Conservation (phyloP, 2,113 vertebrate genomes). For the Podarcis cretensis region DNA sequence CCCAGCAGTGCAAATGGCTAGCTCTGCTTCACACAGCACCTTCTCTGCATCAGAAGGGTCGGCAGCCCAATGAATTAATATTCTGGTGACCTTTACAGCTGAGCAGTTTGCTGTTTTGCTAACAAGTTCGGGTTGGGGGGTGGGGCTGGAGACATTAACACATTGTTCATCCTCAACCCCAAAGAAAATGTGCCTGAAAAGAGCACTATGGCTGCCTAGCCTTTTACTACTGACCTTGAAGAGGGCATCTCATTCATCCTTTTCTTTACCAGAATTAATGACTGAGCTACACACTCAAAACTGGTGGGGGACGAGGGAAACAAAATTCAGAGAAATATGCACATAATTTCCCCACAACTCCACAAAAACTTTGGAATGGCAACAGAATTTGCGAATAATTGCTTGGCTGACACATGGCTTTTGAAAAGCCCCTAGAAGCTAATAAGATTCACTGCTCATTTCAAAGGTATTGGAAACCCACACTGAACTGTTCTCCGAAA, state of each 20-base stretch:
- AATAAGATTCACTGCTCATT: background rate
- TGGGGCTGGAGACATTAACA: slow-evolving; percentile 31
- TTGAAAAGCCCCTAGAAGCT: background rate
- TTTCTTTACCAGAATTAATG: background rate
- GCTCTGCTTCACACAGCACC: slow-evolving; percentile 39
- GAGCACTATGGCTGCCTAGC: slow-evolving; percentile 30
- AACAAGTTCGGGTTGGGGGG: slow-evolving; percentile 21
- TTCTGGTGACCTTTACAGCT: slow-evolving; percentile 59
- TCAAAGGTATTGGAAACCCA: background rate
- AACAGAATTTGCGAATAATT: background rate
- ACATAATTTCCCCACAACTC: background rate
- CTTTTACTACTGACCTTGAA: slow-evolving; percentile 40
- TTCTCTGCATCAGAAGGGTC: slow-evolving; percentile 41
- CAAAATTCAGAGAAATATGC: slow-evolving; percentile 10
- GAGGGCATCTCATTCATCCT: background rate
- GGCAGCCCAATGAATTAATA: slow-evolving; percentile 47
- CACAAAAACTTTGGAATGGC: background rate
- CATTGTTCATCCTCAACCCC: slow-evolving; percentile 41
- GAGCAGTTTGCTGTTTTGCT: slow-evolving; percentile 49
- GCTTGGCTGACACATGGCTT: background rate
- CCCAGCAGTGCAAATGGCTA: slow-evolving; percentile 52
- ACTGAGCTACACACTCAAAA: slow-evolving; percentile 11
- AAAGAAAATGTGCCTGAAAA: slow-evolving; percentile 47
- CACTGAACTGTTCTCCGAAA: no score
- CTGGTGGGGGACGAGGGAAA: slow-evolving; percentile 50